Base-by-base conservation (phyloP, 2,113 vertebrate genomes). In the Burhinus bistriatus region DNA sequence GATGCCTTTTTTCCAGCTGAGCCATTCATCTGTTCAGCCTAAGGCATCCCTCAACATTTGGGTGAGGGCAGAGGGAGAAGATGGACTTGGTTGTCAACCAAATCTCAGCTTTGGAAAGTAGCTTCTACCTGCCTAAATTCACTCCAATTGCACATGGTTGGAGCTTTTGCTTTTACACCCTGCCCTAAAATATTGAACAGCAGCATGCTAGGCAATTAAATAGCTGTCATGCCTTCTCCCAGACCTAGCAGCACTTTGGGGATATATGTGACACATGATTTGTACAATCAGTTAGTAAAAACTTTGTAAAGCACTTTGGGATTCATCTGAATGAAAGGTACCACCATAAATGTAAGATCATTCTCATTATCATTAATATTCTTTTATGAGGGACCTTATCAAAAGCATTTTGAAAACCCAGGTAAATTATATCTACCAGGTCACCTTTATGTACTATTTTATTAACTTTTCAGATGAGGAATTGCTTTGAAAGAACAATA, bases 311-410 rank as follows among this genome's bases (percentile, higher is more conserved):
- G 93, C 84, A 65, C 94, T 92, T 92, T 95, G 88, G 91, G 93
- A 97, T 94, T 96, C 83, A 94, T 96, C 77, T 92, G 92, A 94
- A 93, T 80, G 85, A 89, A 96, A 96, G 81, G 87, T 71, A 92
- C 36, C 16, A 27, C 75, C 80, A 77, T 97, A 97, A 97, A 97
- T 42, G 92, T 93, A 88, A 92, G 83, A 95, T 94, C 94, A 72
- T 92, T 96, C 80, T 96, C 94, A 96, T 95, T 92, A 91, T 83
- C 93, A 87, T 97, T 95, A 97, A 97, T 94, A 97, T 78, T 78
- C 70, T 95, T 97, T 97, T 92, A 97, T 89, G 92, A 91, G 75
- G 75, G 68, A 96, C 85, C 87, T 97, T 96, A 97, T 95, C 90
- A 89, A 96, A 95, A 97, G 78, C 82, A 83, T 95, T 96, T 95